Evolutionary conservation across 1,140 invertebrate species (phyloP), one percentile per base, ranked within the genome.

Genomic region (Megalopta genalis): DNA sequence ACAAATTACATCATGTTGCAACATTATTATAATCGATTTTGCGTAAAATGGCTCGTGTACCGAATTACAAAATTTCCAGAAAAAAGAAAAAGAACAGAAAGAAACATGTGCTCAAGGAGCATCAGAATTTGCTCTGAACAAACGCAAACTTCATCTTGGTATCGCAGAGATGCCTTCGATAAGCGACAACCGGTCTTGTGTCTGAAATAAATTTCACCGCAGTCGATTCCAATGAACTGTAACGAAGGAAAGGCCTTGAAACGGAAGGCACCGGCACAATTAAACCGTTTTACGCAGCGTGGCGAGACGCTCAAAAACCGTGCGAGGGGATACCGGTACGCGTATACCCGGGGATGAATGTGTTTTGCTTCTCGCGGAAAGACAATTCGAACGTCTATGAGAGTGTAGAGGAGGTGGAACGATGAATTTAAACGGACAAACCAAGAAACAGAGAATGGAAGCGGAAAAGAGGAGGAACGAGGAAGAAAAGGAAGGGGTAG

Each of bases 331-430:
- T 59, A 65, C 27, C 60, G 54, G 52, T 69, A 73, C 42, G 71
- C 71, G 60, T 60, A 77, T 80, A 67, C 69, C 73, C 49, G 69
- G 68, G 64, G 49, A 69, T 84, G 78, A 85, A 84, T 77, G 66
- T 79, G 73, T 74, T 85, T 85, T 85, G 84, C 84, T 85, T 85
- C 72, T 68, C 70, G 60, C 76, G 78, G 68, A 62, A 81, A 84
- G 69, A 81, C 73, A 77, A 84, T 84, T 81, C 78, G 67, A 81
- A 80, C 59, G 69, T 84, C 64, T 84, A 64, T n/a, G 70, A 62
- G 68, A 65, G 59, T 39, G 76, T 72, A 65, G 59, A 65, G 54
- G 60, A 62, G 72, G 63, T 63, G 72, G 63, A 46, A 65, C 70
- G 62, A 59, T 66, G 77, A 66, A 79, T 79, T 65, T 79, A 80